Percentiles rank a stretch among this genome's conserved stretches.
Conservation (phyloP, 2,113 vertebrate genomes). For the Oncorhynchus tshawytscha region DNA sequence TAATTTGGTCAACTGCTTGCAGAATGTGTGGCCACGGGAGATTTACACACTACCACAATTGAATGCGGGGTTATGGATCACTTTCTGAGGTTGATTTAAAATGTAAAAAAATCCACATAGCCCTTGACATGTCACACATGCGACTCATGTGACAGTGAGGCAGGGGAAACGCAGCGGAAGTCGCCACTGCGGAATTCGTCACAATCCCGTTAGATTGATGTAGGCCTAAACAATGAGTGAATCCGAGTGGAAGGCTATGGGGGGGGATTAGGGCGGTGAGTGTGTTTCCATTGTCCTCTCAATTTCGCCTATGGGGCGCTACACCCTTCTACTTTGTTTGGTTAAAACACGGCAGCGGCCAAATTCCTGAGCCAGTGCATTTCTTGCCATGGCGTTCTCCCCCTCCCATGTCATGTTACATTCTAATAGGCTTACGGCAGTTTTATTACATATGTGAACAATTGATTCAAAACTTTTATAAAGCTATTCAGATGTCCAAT, state of each 20-base stretch:
- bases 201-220: constrained; percentile 51
- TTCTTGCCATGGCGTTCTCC: not conserved
- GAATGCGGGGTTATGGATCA: too few species aligned
- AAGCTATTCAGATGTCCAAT: not conserved
- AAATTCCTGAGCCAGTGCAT: constrained; percentile 44
- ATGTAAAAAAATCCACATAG: not conserved
- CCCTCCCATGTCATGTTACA: not conserved
- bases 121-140: constrained; percentile 25
- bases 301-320: not conserved
- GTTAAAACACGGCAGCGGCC: constrained; percentile 27
- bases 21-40: too few species aligned
- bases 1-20: too few species aligned
- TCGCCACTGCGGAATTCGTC: constrained; percentile 58
- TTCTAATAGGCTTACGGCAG: not conserved
- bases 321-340: constrained; percentile 55
- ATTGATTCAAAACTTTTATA: not conserved
- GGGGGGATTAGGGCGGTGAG: not conserved
- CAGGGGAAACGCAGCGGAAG: constrained; percentile 20
- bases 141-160: not conserved
- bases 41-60: too few species aligned
- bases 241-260: constrained; percentile 2
- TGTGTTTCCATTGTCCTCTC: not conserved
- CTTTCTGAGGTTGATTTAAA: not conserved
- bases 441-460: not conserved
- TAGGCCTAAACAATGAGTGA: constrained; percentile 17